Percentiles rank a stretch among this genome's conserved stretches.
Conservation (phyloP, 1,140 invertebrate species). For the Himalopsyche phryganea region DNA sequence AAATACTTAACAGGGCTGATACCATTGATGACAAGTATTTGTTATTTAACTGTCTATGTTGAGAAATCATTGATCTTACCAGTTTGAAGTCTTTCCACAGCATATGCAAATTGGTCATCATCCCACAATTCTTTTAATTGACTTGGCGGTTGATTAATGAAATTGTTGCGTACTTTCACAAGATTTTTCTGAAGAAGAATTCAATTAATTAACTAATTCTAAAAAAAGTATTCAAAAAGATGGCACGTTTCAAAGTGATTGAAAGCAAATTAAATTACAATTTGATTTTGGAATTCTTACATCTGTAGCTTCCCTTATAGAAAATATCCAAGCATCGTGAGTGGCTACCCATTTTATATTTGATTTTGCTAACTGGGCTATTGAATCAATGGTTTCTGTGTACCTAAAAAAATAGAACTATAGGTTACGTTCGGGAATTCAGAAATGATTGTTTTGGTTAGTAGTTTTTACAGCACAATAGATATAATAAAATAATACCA, state of each 20-base stretch:
- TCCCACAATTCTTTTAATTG: slow-evolving; percentile 41
- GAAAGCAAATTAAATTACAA: too few species aligned
- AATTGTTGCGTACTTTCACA: slow-evolving; percentile 46
- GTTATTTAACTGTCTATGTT: slow-evolving; percentile 36
- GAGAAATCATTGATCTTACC: not conserved
- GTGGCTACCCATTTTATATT: slow-evolving; percentile 54
- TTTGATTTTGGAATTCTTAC: slow-evolving; percentile 34
- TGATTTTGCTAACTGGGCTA: slow-evolving; percentile 48
- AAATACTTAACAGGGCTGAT: slow-evolving; percentile 32
- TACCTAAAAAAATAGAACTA: slow-evolving; percentile 36
- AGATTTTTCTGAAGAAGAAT: slow-evolving; percentile 42
- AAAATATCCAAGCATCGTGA: slow-evolving; percentile 56
- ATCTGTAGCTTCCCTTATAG: slow-evolving; percentile 45
- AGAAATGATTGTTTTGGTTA: too few species aligned
- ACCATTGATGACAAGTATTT: not conserved
- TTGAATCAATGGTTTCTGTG: slow-evolving; percentile 48
- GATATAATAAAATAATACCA: too few species aligned
- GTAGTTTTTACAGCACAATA: too few species aligned
- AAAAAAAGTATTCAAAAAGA: too few species aligned
- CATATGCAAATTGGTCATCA: slow-evolving; percentile 46
- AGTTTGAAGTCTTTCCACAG: slow-evolving; percentile 50
- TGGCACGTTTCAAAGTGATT: too few species aligned
- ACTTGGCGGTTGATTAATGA: slow-evolving; percentile 42
- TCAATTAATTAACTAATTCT: too few species aligned
- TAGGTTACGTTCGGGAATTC: too few species aligned